A percentile compares a stretch with the other conserved stretches of the same genome.
These are phyloP conservation scores for Toxonevra muliebris DNA, from an alignment of 2,888 invertebrate species.

Conservation along the genomic window DNA sequence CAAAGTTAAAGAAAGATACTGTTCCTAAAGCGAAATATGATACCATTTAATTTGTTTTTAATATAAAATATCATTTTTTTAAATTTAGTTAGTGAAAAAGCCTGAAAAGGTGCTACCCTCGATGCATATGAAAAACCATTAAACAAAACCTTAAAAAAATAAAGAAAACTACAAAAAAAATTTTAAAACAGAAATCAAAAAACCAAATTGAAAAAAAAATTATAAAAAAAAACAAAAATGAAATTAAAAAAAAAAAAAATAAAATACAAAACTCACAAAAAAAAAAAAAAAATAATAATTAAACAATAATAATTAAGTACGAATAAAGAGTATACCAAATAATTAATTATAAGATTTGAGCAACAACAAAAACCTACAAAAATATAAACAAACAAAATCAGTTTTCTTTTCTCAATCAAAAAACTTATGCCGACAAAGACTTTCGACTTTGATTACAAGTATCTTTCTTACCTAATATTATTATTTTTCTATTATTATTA, in stretches of 20 bases:
- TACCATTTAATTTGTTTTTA: conserved; percentile 8
- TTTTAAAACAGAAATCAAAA: conserved; percentile 23
- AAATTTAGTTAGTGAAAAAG: conserved; percentile 52
- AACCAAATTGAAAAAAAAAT: conserved; percentile 22
- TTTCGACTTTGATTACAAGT: conserved; percentile 21
- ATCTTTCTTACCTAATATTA: too few relatives aligned
- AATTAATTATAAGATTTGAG: neutral
- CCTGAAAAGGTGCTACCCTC: conserved; percentile 46
- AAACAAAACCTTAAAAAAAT: conserved; percentile 20
- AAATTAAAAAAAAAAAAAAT: conserved; percentile 23
- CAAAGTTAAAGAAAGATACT: conserved; percentile 11
- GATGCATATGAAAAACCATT: conserved; percentile 46
- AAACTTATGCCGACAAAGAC: conserved; percentile 59
- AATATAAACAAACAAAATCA: conserved; percentile 1
- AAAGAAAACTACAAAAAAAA: conserved; percentile 14
- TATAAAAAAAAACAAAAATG: conserved; percentile 23
- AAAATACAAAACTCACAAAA: conserved; percentile 34
- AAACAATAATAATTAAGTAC: conserved; percentile 23
- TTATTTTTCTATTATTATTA: too few relatives aligned
- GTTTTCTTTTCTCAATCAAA: conserved; percentile 26
- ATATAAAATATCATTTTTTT: conserved; percentile 18
- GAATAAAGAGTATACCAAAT: conserved; percentile 30
- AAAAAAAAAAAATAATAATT: conserved; percentile 5
- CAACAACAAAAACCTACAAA: neutral
- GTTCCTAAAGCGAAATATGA: conserved; percentile 32